These are phyloP conservation scores for Yponomeuta sedellus DNA, from an alignment of 2,888 invertebrate species.

Conservation along the genomic window DNA sequence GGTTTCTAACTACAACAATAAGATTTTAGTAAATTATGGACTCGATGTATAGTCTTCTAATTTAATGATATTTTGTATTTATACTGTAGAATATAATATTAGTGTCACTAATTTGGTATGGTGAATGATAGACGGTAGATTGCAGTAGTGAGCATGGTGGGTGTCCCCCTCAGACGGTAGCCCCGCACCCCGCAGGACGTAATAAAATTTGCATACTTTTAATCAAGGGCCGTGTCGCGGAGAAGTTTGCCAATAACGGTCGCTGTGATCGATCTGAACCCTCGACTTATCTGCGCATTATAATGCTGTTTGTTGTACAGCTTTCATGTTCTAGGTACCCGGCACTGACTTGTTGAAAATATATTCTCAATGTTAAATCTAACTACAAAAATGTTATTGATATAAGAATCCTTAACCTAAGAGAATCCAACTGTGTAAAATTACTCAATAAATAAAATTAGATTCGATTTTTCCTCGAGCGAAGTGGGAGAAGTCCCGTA, in stretches of 20 bases:
- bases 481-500: conserved; percentile 52
- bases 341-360: not conserved
- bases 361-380: not conserved
- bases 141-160: conserved; percentile 19
- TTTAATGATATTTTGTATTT: too few species aligned
- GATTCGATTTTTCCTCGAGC: conserved; percentile 10
- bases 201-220: conserved; percentile 79
- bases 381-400: not conserved
- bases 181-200: conserved; percentile 57
- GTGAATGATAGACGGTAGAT: conserved; percentile 26
- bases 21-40: too few species aligned
- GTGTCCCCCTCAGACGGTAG: conserved; percentile 20
- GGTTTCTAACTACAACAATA: too few species aligned
- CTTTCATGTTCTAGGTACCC: not conserved
- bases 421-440: not conserved
- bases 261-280: conserved; percentile 67
- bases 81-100: not conserved
- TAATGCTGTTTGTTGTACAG: conserved; percentile 40
- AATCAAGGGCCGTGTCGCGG: conserved; percentile 77
- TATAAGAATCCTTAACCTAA: too few species aligned
- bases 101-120: not conserved
- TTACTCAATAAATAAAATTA: conserved; percentile 10
- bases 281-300: conserved; percentile 57
- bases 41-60: too few species aligned
- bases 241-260: conserved; percentile 77